Conservation (phyloP, 1,140 invertebrate species). For the Grapholita molesta region DNA sequence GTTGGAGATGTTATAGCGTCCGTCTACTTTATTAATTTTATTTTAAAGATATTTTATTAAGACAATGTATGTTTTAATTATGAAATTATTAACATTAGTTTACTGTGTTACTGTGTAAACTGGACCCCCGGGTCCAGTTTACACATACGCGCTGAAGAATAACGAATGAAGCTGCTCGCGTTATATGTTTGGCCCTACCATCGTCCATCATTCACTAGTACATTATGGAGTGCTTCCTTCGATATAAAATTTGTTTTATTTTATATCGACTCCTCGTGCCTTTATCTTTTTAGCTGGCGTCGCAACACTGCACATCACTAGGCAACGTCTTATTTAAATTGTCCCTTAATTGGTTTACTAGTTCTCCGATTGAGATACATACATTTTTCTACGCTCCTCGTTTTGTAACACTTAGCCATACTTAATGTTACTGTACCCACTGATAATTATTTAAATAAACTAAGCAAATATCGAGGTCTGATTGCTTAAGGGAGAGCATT, state of each 20-base stretch:
- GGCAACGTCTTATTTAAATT: not conserved
- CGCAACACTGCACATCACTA: not conserved
- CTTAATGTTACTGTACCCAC: conserved; percentile 2
- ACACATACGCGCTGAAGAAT: no score
- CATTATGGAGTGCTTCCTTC: not conserved
- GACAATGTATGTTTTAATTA: no score
- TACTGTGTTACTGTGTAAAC: no score
- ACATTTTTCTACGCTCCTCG: conserved; percentile 2
- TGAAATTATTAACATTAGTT: no score
- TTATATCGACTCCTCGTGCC: not conserved
- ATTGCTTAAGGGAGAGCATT: conserved; percentile 6
- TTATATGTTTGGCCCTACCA: not conserved
- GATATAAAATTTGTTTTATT: not conserved
- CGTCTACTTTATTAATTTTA: not conserved
- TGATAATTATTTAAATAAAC: conserved; percentile 46
- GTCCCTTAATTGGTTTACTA: conserved; percentile 60
- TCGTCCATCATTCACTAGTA: not conserved
- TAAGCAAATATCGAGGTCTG: conserved; percentile 21
- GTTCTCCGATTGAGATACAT: conserved; percentile 48
- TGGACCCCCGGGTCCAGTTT: no score
- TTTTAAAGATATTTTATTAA: no score
- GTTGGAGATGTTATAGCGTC: not conserved
- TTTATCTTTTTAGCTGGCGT: not conserved
- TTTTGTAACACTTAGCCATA: conserved; percentile 12
- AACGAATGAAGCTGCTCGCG: not conserved